Percentiles rank a stretch among this genome's conserved stretches.
phyloP scores from a whole-genome alignment of 2,888 invertebrate species.

The Drosophila leonis region DNA sequence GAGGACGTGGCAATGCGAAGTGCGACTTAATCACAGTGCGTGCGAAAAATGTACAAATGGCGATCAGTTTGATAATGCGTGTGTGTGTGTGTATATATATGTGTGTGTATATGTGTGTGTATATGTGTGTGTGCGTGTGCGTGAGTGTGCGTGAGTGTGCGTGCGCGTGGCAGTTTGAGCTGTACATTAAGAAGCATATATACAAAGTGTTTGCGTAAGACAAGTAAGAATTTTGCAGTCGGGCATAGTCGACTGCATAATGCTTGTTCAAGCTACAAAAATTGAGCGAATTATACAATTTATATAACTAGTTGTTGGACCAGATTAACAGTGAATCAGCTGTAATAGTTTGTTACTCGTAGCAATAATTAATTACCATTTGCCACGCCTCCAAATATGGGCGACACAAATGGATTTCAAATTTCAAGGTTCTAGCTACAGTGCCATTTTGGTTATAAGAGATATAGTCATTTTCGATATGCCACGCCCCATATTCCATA shows the following conservation, averaged over 20 bases:
- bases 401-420: too few relatives aligned
- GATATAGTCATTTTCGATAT: too few relatives aligned
- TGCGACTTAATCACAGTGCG: constrained; percentile 15
- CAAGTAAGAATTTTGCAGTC: not conserved
- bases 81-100: not conserved
- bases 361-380: too few relatives aligned
- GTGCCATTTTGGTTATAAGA: too few relatives aligned
- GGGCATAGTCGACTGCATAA: not conserved
- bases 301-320: too few relatives aligned
- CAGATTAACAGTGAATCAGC: too few relatives aligned
- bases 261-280: not conserved
- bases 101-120: too few relatives aligned
- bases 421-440: too few relatives aligned
- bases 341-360: too few relatives aligned
- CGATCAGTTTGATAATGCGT: not conserved
- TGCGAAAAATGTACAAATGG: constrained; percentile 12
- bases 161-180: not conserved
- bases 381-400: too few relatives aligned
- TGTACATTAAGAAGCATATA: constrained; percentile 6
- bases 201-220: constrained; percentile 8
- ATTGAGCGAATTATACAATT: not conserved
- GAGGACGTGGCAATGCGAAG: not conserved
- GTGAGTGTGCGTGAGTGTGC: not conserved
- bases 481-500: too few relatives aligned
- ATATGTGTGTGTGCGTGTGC: too few relatives aligned